Conservation (phyloP, 2,888 invertebrate species). For the Dicyrtoma fusca region DNA sequence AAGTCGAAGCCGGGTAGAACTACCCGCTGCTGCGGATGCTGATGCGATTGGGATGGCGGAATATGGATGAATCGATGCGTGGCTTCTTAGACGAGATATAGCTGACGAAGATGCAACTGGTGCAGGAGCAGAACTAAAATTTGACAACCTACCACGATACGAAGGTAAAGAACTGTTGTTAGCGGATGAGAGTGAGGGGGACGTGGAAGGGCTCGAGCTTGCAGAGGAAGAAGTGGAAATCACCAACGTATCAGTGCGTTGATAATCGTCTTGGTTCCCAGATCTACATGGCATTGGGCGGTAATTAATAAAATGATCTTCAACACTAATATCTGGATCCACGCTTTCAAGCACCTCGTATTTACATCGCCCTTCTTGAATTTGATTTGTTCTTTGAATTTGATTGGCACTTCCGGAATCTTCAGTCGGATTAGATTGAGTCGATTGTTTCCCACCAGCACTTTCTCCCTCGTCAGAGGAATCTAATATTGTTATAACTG, state of each 20-base stretch:
- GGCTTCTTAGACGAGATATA: not conserved
- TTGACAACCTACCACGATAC: not conserved
- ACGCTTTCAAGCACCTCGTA: conserved; percentile 19
- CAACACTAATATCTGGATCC: conserved; percentile 3
- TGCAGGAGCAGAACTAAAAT: not conserved
- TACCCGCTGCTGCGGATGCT: not conserved
- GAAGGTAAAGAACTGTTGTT: not conserved
- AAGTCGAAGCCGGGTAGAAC: conserved; percentile 10
- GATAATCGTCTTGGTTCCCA: no score
- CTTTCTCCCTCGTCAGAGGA: conserved; percentile 32
- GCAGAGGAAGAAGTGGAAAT: not conserved
- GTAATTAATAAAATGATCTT: conserved; percentile 25
- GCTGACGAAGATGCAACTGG: not conserved
- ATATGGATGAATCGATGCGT: not conserved
- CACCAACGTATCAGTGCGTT: not conserved
- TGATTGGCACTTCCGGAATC: no score
- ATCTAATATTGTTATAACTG: conserved; percentile 53
- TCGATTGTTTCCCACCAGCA: no score
- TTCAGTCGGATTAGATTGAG: no score
- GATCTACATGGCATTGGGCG: no score
- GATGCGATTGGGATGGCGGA: not conserved
- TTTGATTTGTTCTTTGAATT: not conserved
- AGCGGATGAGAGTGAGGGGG: not conserved
- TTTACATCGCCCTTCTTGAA: conserved; percentile 12
- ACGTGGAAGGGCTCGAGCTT: not conserved